Percentiles rank a stretch among this genome's conserved stretches.
These are phyloP conservation scores for Synergus japonicus DNA, from an alignment of 2,888 invertebrate genomes.

Conservation along the genomic window DNA sequence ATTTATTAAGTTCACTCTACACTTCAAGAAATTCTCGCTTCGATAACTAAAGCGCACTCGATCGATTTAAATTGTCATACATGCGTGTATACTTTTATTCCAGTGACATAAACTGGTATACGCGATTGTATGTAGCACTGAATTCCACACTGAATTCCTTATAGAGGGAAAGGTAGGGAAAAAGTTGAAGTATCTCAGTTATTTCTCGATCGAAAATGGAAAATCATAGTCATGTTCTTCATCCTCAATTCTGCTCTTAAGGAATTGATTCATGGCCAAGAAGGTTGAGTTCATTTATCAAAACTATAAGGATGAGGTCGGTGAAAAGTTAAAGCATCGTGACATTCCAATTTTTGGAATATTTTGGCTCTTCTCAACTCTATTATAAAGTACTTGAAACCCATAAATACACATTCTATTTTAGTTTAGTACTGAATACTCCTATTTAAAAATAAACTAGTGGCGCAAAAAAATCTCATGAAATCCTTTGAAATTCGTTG, in stretches of 20 bases:
- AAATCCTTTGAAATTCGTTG: too few species aligned
- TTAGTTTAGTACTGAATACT: too few species aligned
- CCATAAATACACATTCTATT: too few species aligned
- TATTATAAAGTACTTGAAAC: too few species aligned
- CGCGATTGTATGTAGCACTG: conserved; percentile 1
- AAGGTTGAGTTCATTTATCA: not conserved
- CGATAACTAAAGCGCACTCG: conserved; percentile 21
- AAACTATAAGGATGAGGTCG: too few species aligned
- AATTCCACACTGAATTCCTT: conserved; percentile 19
- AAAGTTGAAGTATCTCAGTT: not conserved
- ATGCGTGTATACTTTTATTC: not conserved
- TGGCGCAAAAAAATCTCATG: too few species aligned
- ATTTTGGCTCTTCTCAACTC: too few species aligned
- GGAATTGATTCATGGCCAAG: not conserved
- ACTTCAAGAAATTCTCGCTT: conserved; percentile 41
- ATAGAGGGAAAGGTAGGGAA: conserved; percentile 1
- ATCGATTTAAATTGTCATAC: conserved; percentile 1
- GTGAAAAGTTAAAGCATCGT: too few species aligned
- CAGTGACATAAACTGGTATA: not conserved
- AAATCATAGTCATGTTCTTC: not conserved
- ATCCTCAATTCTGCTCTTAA: not conserved
- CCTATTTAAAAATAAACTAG: too few species aligned
- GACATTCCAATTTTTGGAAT: too few species aligned
- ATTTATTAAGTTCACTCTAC: conserved; percentile 54
- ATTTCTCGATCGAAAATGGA: not conserved